Base-by-base conservation (phyloP, 1,140 invertebrate species). In the Aradophagus sp. region DNA sequence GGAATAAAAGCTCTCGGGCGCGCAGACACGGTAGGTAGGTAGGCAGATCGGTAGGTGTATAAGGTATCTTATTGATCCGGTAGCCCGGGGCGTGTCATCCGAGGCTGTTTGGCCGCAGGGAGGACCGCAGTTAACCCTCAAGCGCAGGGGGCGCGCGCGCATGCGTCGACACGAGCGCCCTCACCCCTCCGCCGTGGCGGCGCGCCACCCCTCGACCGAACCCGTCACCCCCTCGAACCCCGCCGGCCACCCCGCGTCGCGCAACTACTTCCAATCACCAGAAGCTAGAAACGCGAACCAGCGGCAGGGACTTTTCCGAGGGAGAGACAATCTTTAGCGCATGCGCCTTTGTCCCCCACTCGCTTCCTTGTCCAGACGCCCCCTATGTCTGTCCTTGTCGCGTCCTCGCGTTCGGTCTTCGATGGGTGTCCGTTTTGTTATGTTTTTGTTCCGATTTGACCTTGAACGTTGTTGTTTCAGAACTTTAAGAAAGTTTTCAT, bases 1-100 rank as follows among this genome's bases (percentile, higher is more conserved):
- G 32, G 32, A 4, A 73, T 35, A 55, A 65, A 70, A 66, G 3
- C 65, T 53, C 31, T n/a, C n/a, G n/a, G n/a, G 17, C 19, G 58
- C 27, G 55, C 55, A 52, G 61, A 65, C 14, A 52, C 27, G 63
- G 59, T 65, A 77, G 62, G 70, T 63, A 75, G 63, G 59, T 65
- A 77, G 62, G 70, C 61, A 75, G 77, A 78, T 77, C 73, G 78
- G 79, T 80, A 76, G 77, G 79, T 84, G 77, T 81, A 80, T 79
- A 80, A 83, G 81, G 82, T 83, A 84, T 85, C 83, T 86, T 86
- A 86, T 86, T 85, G 84, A 86, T 86, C 84, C 84, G 83, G 84
- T 85, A 85, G 83, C 84, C 84, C 71, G 84, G 84, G 84, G 84
- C 84, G 84, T 86, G 84, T 86, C 84, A 83, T 86, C 80, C 82